phyloP scores from a whole-genome alignment of 2,888 invertebrate species.

The Scotopteryx bipunctaria region DNA sequence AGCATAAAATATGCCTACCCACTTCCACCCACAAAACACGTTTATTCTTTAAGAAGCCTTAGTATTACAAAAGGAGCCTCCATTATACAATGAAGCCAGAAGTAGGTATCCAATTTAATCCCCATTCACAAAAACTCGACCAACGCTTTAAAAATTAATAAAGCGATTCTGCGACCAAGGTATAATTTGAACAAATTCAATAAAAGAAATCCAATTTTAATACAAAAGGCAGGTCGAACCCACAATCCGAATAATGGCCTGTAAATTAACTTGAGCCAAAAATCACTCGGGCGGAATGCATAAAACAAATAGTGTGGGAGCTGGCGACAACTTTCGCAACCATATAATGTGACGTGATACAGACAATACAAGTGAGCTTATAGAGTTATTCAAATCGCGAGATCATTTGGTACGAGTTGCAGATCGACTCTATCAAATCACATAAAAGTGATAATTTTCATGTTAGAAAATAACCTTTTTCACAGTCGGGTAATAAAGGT shows the following conservation, averaged over 20 bases:
- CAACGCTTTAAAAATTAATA: slow-evolving; percentile 45
- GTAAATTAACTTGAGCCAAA: slow-evolving; percentile 60
- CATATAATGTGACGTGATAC: neutral
- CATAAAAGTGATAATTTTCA: no score
- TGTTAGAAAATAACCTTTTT: no score
- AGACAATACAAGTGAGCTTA: no score
- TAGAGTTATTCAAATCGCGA: no score
- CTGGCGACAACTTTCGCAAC: neutral
- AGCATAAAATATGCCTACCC: no score
- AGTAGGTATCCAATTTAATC: neutral
- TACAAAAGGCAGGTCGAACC: slow-evolving; percentile 46
- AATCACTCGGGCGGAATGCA: slow-evolving; percentile 56
- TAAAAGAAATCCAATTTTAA: slow-evolving; percentile 60
- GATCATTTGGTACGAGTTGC: no score
- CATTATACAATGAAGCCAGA: neutral
- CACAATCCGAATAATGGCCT: slow-evolving; percentile 51
- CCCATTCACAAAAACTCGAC: slow-evolving; percentile 7
- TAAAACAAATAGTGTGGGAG: slow-evolving; percentile 54
- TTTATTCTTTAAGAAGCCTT: no score
- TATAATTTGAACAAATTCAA: slow-evolving; percentile 57
- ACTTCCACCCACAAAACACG: no score
- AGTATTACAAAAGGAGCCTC: neutral
- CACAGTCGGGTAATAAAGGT: no score
- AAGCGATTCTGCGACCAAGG: slow-evolving; percentile 44
- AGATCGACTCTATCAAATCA: no score